Evolutionary conservation across 2,113 vertebrate species (phyloP).

Genomic region (Amphilophus citrinellus): DNA sequence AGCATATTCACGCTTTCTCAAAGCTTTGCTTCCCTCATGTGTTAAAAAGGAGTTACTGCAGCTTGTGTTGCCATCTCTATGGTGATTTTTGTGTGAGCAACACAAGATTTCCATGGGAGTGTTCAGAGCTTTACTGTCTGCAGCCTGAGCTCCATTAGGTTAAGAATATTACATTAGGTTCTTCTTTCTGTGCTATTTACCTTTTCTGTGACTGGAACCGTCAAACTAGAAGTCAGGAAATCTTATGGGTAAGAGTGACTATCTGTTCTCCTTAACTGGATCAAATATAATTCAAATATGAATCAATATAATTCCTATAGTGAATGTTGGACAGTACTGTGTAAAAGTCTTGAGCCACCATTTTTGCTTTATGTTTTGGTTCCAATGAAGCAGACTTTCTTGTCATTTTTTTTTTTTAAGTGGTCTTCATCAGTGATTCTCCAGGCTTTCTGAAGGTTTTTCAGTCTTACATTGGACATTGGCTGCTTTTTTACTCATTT

Average conservation of each 20-base stretch:
- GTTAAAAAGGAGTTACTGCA: slow-evolving; percentile 11
- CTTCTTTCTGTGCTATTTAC: not conserved
- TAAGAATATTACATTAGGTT: not conserved
- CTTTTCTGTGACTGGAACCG: not conserved
- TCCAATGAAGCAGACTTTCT: not conserved
- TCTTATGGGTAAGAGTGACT: slow-evolving; percentile 25
- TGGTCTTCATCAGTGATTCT: not conserved
- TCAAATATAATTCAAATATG: not conserved
- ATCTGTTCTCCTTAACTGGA: not conserved
- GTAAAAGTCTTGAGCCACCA: not conserved
- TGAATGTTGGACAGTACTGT: not conserved
- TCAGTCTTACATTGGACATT: not conserved
- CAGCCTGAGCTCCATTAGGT: not conserved
- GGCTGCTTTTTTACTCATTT: not conserved
- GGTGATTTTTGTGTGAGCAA: slow-evolving; percentile 41
- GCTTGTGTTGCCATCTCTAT: slow-evolving; percentile 23
- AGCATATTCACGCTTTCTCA: not conserved
- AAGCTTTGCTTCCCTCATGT: slow-evolving; percentile 51
- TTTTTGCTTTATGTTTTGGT: not conserved
- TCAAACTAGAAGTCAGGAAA: not conserved
- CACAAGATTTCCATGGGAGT: slow-evolving; percentile 16
- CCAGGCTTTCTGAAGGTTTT: not conserved
- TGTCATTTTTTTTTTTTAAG: no score
- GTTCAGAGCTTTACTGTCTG: not conserved
- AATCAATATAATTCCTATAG: not conserved